phyloP scores from a whole-genome alignment of 2,797 vertebrate species.

The Gallirallus australis region DNA sequence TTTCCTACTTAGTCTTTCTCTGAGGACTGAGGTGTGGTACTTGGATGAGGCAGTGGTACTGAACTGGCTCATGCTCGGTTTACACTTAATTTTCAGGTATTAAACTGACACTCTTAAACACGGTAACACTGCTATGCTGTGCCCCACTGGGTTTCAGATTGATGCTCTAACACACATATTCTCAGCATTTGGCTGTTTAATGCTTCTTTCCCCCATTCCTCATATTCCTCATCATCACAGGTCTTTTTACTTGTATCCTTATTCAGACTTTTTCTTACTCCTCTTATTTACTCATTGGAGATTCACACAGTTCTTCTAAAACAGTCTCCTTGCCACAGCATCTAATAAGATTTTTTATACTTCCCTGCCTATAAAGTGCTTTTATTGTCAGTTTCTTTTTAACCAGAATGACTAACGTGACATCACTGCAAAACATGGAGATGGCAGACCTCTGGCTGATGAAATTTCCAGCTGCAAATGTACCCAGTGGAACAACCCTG shows the following conservation, averaged over 20 bases:
- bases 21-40: background rate
- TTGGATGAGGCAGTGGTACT: background rate
- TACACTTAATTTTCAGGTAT: constrained; percentile 5
- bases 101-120: background rate
- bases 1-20: background rate
- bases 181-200: background rate
- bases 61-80: constrained; percentile 18
- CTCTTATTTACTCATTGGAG: background rate
- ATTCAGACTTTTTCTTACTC: background rate
- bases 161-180: background rate
- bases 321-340: background rate
- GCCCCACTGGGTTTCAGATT: background rate
- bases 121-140: background rate
- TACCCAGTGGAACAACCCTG: background rate
- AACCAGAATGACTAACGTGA: background rate
- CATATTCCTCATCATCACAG: background rate
- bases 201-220: background rate
- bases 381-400: background rate
- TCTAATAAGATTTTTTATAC: background rate
- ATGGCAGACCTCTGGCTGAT: background rate
- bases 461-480: background rate
- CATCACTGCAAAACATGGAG: background rate
- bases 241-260: background rate
- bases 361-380: background rate
- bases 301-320: background rate